Evolutionary conservation across 2,797 vertebrate genomes (phyloP).

Genomic region (Meda fulgida): DNA sequence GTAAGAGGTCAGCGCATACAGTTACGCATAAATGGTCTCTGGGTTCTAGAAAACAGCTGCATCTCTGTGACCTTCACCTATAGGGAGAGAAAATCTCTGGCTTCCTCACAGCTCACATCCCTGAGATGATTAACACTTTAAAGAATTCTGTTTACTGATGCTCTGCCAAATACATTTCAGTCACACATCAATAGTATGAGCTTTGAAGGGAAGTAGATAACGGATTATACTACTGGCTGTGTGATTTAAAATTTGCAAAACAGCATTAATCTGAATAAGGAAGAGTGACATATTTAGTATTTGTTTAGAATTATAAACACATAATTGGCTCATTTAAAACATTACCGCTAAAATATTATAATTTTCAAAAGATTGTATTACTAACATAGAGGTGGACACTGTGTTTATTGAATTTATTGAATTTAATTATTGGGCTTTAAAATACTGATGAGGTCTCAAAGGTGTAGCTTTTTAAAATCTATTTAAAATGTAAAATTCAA

Average conservation of each 20-base stretch:
- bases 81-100: conserved; percentile 42
- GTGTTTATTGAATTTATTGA: not conserved
- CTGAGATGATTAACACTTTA: conserved; percentile 38
- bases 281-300: not conserved
- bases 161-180: conserved; percentile 26
- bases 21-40: no score
- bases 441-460: not conserved
- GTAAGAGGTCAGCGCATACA: not conserved
- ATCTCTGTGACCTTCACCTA: conserved; percentile 26
- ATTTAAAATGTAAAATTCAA: not conserved
- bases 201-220: not conserved
- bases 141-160: conserved; percentile 19
- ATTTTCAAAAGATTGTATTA: not conserved
- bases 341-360: not conserved
- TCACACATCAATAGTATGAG: not conserved
- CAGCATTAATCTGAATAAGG: not conserved
- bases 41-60: not conserved
- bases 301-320: not conserved
- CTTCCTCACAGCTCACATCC: conserved; percentile 38
- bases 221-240: not conserved
- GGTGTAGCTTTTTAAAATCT: not conserved
- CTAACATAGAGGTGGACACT: not conserved
- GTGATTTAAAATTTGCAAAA: not conserved
- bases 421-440: not conserved
- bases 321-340: not conserved